Base-by-base conservation (phyloP, 1,140 invertebrate species). In the Trichogramma pretiosum region DNA sequence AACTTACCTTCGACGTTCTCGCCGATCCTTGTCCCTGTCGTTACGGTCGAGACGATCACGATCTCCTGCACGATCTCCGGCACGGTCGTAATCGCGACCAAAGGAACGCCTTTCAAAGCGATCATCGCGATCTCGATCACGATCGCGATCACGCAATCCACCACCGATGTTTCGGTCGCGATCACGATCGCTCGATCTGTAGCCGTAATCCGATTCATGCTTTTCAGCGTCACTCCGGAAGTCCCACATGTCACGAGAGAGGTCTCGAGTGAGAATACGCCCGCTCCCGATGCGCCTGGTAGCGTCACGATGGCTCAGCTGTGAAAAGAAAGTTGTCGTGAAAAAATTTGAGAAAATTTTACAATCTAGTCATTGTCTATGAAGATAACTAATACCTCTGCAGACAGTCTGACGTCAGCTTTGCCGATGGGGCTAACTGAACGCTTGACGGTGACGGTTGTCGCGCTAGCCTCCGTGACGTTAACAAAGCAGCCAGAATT, bases 401-500 rank as follows among this genome's bases (percentile, higher is more conserved):
- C 24, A 11, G 24, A 28, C 24, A 28, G 24, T 28, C 5, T 28
- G 34, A 72, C 66, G 58, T 71, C 64, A 46, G 71, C 52, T 57
- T 75, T 67, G 16, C 72, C 64, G 39, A 76, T 72, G 18, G 77
- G 76, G 43, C 67, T 80, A 44, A 70, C 78, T 34, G 72, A 70
- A 52, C 69, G 70, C 59, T 65, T 72, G 17, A 63, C 72, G 3
- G 22, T 11, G 16, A 5, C 16, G n/a, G n/a, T n/a, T n/a, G n/a
- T n/a, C 46, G 58, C 63, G 48, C 69, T 58, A 24, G 70, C 61
- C 17, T 76, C 73, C 57, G 62, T 52, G 53, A 69, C 39, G 62
- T 75, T 75, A 21, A 83, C 81, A 49, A 78, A 83, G 68, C 88
- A 91, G 38, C 88, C 88, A 11, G 84, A 84, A 53, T 84, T 86